Base-by-base conservation (phyloP, 2,113 vertebrate genomes). In the Cygnus buccinator region DNA sequence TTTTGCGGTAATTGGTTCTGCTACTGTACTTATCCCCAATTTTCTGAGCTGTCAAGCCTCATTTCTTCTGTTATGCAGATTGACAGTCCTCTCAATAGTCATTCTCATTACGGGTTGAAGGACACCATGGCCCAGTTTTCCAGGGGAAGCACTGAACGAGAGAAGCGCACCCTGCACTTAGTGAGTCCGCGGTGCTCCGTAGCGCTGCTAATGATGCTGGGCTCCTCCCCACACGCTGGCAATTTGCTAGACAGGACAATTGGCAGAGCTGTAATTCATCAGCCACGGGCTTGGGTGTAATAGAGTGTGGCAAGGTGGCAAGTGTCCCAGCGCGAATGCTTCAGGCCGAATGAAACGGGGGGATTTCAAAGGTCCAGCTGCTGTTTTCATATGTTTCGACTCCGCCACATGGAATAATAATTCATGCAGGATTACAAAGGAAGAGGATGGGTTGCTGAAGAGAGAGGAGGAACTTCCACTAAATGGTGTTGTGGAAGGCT, bases 11-110 rank as follows among this genome's bases (percentile, higher is more conserved):
- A 90, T 80, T 90, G 85, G 78, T 86, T 94, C 80, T 82, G 83
- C 35, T 54, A 57, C 95, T 94, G 80, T 81, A 91, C 77, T 95
- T 94, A 95, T 82, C 74, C 87, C 75, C 28, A 58, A 61, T 97
- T 97, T 97, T 97, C 94, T 91, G 43, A 91, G 55, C 39, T 31
- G 88, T 83, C 97, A 96, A 66, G 92, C 67, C 83, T 95, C 81
- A 85, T 96, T 97, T 96, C 89, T 91, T 92, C 89, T 66, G 18
- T 82, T 83, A 84, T 6, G 62, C 95, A 83, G 95, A 92, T 72
- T 91, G 94, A 75, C 77, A 41, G 48, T 71, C 81, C 70, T 93
- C 89, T 91, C 95, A 14, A 29, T 39, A 78, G 81, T 50, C 70
- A 70, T 88, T 88, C 90, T 94, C 93, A 78, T 96, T 95, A 91